A percentile compares a stretch with the other conserved stretches of the same genome.
Conservation (phyloP, 2,113 vertebrate species). For the Cryptomyrus ogoouensis region DNA sequence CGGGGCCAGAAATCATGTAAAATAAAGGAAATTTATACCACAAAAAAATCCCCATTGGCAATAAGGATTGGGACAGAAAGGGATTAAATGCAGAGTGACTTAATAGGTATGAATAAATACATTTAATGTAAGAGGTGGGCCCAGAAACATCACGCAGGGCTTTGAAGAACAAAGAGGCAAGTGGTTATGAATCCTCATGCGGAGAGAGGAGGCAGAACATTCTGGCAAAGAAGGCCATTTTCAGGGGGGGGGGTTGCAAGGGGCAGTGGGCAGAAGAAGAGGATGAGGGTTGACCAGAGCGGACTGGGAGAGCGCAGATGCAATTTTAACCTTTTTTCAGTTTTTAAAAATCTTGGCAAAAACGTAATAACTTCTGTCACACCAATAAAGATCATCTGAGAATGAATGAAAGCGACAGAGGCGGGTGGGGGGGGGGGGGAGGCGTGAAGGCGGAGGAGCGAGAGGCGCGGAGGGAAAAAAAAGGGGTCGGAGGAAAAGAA, state of each 20-base stretch:
- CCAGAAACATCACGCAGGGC: not conserved
- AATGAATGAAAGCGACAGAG: slow-evolving; percentile 58
- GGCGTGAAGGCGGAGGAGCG: slow-evolving; percentile 33
- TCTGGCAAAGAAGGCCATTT: not conserved
- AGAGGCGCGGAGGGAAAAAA: slow-evolving; percentile 40
- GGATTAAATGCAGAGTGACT: not conserved
- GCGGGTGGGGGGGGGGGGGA: slow-evolving; percentile 26
- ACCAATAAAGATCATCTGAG: slow-evolving; percentile 61
- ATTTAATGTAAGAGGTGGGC: not conserved
- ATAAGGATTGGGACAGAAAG: not conserved
- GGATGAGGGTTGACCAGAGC: not conserved
- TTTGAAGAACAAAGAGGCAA: not conserved
- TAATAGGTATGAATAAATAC: slow-evolving; percentile 4
- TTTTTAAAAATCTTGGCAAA: slow-evolving; percentile 51
- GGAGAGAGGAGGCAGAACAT: not conserved
- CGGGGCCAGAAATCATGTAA: not conserved
- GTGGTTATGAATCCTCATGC: not conserved
- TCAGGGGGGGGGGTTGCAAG: not conserved
- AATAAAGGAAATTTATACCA: slow-evolving; percentile 7
- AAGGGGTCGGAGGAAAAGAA: not conserved
- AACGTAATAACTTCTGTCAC: slow-evolving; percentile 47
- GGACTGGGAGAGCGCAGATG: not conserved
- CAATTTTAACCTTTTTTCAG: slow-evolving; percentile 2
- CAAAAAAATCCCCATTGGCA: not conserved
- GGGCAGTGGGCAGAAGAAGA: not conserved